Conservation (phyloP, 2,888 invertebrate genomes). For the Horisme vitalbata region DNA sequence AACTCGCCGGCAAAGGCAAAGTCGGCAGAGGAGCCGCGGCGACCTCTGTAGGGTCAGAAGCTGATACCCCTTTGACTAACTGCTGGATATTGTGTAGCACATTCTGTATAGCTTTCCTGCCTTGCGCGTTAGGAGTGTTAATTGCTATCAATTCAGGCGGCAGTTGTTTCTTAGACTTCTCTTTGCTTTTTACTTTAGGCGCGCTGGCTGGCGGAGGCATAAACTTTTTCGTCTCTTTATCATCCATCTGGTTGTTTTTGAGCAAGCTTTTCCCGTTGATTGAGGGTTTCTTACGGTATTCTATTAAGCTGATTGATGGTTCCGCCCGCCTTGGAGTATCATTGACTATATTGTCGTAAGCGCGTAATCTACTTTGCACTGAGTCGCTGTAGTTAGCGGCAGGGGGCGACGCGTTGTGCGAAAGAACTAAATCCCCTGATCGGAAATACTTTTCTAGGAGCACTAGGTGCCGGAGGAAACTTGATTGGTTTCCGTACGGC, state of each 20-base stretch:
- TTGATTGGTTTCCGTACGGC: constrained; percentile 94
- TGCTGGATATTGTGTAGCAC: constrained; percentile 77
- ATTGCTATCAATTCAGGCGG: constrained; percentile 84
- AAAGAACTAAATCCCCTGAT: constrained; percentile 89
- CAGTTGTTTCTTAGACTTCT: constrained; percentile 59
- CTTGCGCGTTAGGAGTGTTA: constrained; percentile 74
- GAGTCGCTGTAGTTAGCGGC: constrained; percentile 91
- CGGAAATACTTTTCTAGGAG: constrained; percentile 92
- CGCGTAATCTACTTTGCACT: constrained; percentile 89
- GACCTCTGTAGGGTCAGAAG: constrained; percentile 71
- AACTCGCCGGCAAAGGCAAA: neutral
- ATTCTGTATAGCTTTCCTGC: constrained; percentile 73
- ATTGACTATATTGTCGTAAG: constrained; percentile 86
- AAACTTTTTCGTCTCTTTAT: constrained; percentile 58
- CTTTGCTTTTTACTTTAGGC: constrained; percentile 60
- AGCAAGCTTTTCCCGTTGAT: constrained; percentile 73
- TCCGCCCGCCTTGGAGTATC: constrained; percentile 59
- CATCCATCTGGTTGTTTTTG: constrained; percentile 63
- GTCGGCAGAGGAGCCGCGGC: constrained; percentile 62
- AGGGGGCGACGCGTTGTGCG: constrained; percentile 88
- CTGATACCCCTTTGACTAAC: constrained; percentile 72
- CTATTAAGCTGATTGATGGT: constrained; percentile 64
- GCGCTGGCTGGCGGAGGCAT: constrained; percentile 62
- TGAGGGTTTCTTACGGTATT: constrained; percentile 71
- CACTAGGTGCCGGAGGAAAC: constrained; percentile 91